These are phyloP conservation scores for Tubulanus polymorphus DNA, from an alignment of 2,888 invertebrate species.

Conservation along the genomic window DNA sequence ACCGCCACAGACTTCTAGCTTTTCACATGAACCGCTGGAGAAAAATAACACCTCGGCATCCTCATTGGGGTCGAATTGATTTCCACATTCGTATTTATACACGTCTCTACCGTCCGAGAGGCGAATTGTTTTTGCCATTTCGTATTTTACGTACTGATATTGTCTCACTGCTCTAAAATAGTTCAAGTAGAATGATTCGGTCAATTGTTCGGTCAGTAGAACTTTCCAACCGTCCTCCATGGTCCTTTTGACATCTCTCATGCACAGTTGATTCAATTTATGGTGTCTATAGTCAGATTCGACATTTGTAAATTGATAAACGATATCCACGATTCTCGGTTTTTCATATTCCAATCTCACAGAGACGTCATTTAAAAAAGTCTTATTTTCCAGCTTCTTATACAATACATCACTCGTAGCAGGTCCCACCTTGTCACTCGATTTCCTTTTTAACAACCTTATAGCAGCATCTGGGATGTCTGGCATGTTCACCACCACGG, in stretches of 20 bases:
- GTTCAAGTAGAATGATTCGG: neutral
- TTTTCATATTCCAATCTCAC: neutral
- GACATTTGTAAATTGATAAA: slow-evolving; percentile 1
- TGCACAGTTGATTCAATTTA: neutral
- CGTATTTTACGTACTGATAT: neutral
- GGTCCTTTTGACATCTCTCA: neutral
- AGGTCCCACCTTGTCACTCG: neutral
- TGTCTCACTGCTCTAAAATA: neutral
- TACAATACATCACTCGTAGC: slow-evolving; percentile 1
- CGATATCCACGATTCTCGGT: neutral
- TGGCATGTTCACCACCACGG: neutral
- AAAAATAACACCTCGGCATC: neutral
- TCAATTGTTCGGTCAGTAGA: neutral
- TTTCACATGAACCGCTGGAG: neutral
- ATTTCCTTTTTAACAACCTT: neutral
- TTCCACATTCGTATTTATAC: neutral
- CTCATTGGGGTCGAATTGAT: neutral
- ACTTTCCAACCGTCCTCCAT: slow-evolving; percentile 1
- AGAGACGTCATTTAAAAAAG: neutral
- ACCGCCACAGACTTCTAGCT: neutral
- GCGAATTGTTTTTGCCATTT: neutral
- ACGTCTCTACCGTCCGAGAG: neutral
- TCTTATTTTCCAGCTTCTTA: neutral
- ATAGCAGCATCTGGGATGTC: neutral
- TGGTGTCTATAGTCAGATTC: neutral